A percentile compares a stretch with the other conserved stretches of the same genome.
Conservation (phyloP, 2,888 invertebrate species). For the Oligia strigilis region DNA sequence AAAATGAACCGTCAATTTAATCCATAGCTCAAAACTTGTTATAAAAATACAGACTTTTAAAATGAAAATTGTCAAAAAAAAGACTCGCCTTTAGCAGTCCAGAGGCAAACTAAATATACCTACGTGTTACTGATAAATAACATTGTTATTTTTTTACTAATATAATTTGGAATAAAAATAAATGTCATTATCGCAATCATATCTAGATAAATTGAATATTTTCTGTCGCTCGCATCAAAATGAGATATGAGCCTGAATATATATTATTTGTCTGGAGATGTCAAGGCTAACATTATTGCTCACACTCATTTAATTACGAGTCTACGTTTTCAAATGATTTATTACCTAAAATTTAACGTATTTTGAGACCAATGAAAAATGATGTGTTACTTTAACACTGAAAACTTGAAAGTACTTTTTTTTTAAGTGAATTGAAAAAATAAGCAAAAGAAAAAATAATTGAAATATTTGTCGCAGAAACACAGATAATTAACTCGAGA, state of each 20-base stretch:
- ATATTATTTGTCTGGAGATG: slow-evolving; percentile 25
- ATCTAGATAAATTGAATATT: slow-evolving; percentile 38
- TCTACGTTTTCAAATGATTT: slow-evolving; percentile 14
- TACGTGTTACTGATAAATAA: too few relatives aligned
- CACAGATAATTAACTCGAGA: too few relatives aligned
- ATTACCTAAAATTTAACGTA: neutral
- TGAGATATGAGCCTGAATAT: slow-evolving; percentile 21
- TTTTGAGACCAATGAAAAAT: neutral
- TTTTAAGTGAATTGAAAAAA: too few relatives aligned
- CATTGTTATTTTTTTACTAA: neutral
- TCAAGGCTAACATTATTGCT: slow-evolving; percentile 15
- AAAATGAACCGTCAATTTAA: too few relatives aligned
- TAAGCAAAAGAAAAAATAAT: too few relatives aligned
- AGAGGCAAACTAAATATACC: too few relatives aligned
- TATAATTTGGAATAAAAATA: neutral
- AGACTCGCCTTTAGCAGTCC: too few relatives aligned
- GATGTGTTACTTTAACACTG: neutral
- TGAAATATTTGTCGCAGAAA: too few relatives aligned
- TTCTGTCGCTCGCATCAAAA: slow-evolving; percentile 19
- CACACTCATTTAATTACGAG: slow-evolving; percentile 9
- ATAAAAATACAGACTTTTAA: too few relatives aligned
- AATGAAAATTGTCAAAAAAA: too few relatives aligned
- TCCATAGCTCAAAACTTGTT: too few relatives aligned
- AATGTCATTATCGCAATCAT: slow-evolving; percentile 1
- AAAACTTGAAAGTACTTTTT: neutral